Percentiles rank a stretch among this genome's conserved stretches.
Conservation (phyloP, 2,113 vertebrate genomes). For the Microtus richardsoni region DNA sequence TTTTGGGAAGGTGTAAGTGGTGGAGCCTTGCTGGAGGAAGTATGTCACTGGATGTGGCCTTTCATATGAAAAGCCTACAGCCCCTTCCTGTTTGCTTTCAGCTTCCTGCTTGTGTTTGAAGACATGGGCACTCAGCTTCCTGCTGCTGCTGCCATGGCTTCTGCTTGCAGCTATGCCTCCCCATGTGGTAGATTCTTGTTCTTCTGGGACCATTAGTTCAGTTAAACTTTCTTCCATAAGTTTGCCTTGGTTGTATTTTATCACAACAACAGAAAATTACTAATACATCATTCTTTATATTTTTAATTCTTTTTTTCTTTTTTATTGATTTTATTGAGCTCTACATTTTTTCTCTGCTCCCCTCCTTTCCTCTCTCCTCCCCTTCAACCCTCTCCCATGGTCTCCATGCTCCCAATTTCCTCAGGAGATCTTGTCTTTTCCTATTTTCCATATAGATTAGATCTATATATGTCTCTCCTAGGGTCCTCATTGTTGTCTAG, state of each 20-base stretch:
- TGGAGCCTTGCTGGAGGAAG: not conserved
- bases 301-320: too few species aligned
- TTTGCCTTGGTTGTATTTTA: not conserved
- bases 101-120: not conserved
- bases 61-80: not conserved
- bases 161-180: not conserved
- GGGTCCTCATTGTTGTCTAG: too few species aligned
- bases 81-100: not conserved
- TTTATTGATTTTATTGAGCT: too few species aligned
- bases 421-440: too few species aligned
- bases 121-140: not conserved
- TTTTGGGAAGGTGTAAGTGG: not conserved
- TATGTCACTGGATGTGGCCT: not conserved
- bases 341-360: too few species aligned
- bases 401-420: too few species aligned
- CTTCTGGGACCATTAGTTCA: too few species aligned
- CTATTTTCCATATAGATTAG: too few species aligned
- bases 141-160: not conserved
- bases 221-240: not conserved
- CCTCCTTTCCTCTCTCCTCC: too few species aligned
- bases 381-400: too few species aligned
- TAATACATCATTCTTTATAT: not conserved
- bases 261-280: not conserved
- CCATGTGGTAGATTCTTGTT: not conserved
- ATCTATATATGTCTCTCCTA: too few species aligned